A percentile compares a stretch with the other conserved stretches of the same genome.
Evolutionary conservation across 2,888 invertebrate genomes (phyloP).

Genomic region (Ennomos erosarius): DNA sequence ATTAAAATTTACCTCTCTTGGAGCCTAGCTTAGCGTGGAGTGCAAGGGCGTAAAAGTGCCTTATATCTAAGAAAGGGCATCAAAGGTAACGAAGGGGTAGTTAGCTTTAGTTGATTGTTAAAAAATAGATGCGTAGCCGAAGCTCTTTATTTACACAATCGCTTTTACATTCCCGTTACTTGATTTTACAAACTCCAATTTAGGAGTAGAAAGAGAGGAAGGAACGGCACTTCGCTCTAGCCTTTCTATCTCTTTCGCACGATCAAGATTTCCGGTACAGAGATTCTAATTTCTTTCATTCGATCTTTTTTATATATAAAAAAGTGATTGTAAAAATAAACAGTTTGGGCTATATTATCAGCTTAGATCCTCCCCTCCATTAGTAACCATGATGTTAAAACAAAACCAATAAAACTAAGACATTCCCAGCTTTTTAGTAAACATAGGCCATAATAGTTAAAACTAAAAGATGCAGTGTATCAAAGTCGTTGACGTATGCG

Average conservation of each 20-base stretch:
- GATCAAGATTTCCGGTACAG: too few species aligned
- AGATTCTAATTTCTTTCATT: too few species aligned
- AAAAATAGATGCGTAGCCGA: constrained; percentile 13
- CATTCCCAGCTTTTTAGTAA: constrained; percentile 11
- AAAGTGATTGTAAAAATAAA: constrained; percentile 12
- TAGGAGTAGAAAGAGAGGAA: too few species aligned
- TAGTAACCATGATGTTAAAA: constrained; percentile 5
- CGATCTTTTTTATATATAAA: neutral
- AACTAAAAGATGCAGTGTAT: neutral
- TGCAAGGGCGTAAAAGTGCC: constrained; percentile 53
- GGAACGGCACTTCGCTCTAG: too few species aligned
- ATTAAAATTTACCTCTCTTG: constrained; percentile 74
- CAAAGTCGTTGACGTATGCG: constrained; percentile 12
- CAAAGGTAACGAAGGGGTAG: neutral
- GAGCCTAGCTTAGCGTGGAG: constrained; percentile 55
- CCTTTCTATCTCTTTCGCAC: too few species aligned
- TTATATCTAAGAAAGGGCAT: neutral
- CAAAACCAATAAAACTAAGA: constrained; percentile 12
- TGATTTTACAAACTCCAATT: too few species aligned
- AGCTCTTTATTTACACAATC: constrained; percentile 17
- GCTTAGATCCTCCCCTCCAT: neutral
- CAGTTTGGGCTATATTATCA: constrained; percentile 7
- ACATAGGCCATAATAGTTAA: constrained; percentile 3
- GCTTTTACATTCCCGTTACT: neutral
- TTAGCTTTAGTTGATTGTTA: constrained; percentile 12